These are phyloP conservation scores for Peromyscus maniculatus DNA, from an alignment of 2,113 vertebrate genomes.

Conservation along the genomic window DNA sequence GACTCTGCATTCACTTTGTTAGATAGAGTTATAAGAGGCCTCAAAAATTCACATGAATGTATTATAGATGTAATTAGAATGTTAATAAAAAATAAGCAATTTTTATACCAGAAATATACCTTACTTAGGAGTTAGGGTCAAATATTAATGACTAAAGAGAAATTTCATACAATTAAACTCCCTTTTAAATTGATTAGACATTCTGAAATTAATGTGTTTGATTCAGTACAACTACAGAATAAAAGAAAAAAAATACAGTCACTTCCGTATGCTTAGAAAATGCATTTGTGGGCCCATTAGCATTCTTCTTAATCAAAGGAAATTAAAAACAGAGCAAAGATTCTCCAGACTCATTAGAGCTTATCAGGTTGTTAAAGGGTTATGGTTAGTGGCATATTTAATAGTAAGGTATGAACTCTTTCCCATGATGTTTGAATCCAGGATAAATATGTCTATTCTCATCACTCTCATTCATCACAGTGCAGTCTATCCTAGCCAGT, in stretches of 20 bases:
- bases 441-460: not conserved
- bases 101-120: not conserved
- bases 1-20: not conserved
- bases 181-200: not conserved
- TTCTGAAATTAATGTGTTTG: not conserved
- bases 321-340: not conserved
- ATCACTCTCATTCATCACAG: not conserved
- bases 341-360: not conserved
- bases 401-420: not conserved
- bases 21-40: not conserved
- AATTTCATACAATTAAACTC: not conserved
- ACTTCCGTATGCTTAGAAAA: not conserved
- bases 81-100: not conserved
- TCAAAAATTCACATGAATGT: not conserved
- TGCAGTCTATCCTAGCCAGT: not conserved
- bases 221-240: not conserved
- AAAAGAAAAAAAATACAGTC: not conserved
- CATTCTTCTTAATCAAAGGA: not conserved
- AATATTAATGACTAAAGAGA: not conserved
- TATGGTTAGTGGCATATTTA: not conserved
- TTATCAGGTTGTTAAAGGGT: not conserved
- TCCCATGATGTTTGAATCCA: not conserved
- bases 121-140: not conserved
- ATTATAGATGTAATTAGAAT: not conserved
- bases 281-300: not conserved